Base-by-base conservation (phyloP, 2,888 invertebrate species). In the Steinernema hermaphroditum region DNA sequence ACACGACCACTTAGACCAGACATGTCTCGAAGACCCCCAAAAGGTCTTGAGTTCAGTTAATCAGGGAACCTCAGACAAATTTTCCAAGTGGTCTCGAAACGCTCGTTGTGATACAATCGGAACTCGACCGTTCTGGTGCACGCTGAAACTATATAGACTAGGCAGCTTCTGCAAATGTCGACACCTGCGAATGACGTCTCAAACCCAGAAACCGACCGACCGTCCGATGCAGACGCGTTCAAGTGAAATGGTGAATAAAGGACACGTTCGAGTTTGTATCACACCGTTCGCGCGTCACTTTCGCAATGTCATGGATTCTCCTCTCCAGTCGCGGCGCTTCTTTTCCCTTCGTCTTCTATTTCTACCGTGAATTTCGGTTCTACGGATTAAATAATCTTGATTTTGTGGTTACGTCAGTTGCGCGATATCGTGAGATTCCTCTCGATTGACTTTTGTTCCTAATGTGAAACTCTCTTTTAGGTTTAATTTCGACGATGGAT, bases 401-500 rank as follows among this genome's bases (percentile, higher is more conserved):
- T n/a, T n/a, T n/a, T n/a, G n/a, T n/a, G n/a, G n/a, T n/a, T n/a
- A n/a, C n/a, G n/a, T n/a, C n/a, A n/a, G n/a, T n/a, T n/a, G n/a
- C n/a, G n/a, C n/a, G n/a, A n/a, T n/a, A n/a, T n/a, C n/a, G 4
- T 46, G 16, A 4, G 46, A 46, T 16, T 46, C 46, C 16, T 16
- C 46, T 16, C 22, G 46, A 2, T 2, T 46, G 16, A 4, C 16
- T 46, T 6, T 6, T 19, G 9, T 46, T 19, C 46, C 22, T 16
- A 4, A 46, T 16, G 22, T 54, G 27, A 24, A 27, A 22, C 14
- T 6, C 24, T 54, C 24, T 49, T 49, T 49, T 19, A 49, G 49
- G 6, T n/a, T 19, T 49, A 49, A 49, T 6, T 49, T 12, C 27
- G 24, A 74, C 19, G 71, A 84, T 84, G 84, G 84, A 84, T 75